These are phyloP conservation scores for Gopherus evgoodei DNA, from an alignment of 2,113 vertebrate species.

Conservation along the genomic window DNA sequence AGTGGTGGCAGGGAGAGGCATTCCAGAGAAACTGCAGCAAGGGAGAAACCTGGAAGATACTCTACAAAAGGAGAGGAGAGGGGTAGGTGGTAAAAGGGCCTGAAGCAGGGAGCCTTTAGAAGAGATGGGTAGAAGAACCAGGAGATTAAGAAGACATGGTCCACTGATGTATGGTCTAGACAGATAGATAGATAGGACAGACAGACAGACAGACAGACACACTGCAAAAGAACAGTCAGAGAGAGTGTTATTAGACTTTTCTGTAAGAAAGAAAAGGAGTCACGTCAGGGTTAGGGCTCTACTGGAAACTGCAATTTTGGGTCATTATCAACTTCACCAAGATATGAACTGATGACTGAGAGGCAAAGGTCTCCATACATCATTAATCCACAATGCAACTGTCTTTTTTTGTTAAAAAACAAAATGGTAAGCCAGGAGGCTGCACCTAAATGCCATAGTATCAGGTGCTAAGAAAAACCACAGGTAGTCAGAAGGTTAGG, in stretches of 20 bases:
- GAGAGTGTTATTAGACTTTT: not conserved
- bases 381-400: not conserved
- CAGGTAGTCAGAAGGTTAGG: not conserved
- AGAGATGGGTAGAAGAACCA: not conserved
- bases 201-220: not conserved
- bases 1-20: not conserved
- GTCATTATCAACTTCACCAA: not conserved
- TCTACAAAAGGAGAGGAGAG: not conserved
- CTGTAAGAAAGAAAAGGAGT: not conserved
- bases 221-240: not conserved
- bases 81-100: not conserved
- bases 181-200: not conserved
- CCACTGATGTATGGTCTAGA: not conserved
- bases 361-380: not conserved
- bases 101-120: not conserved
- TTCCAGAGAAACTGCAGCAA: not conserved
- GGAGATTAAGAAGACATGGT: not conserved
- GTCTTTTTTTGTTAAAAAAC: not conserved
- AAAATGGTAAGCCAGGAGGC: not conserved
- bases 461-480: not conserved
- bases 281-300: not conserved
- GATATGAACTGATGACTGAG: not conserved
- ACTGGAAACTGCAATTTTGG: not conserved
- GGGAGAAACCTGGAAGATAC: not conserved
- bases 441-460: not conserved